These are phyloP conservation scores for Tetragnatha montana DNA, from an alignment of 2,888 invertebrate genomes.

Conservation along the genomic window DNA sequence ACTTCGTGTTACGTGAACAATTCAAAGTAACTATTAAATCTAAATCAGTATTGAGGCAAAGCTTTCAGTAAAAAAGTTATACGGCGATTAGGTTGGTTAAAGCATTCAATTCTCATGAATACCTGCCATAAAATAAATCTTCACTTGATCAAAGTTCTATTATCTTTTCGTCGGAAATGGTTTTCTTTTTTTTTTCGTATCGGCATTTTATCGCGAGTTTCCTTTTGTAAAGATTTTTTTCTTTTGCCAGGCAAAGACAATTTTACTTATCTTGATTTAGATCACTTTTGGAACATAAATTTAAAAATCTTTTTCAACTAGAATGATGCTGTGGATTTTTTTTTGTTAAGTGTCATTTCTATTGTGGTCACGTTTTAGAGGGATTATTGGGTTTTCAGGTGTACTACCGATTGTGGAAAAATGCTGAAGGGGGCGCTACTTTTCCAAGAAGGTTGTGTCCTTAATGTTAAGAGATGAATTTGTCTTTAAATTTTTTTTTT, in stretches of 20 bases:
- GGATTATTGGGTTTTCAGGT: too few relatives aligned
- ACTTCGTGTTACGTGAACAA: neutral
- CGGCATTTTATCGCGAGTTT: neutral
- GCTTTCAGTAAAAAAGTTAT: neutral
- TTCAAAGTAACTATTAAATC: neutral
- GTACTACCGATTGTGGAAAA: too few relatives aligned
- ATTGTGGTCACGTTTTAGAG: neutral
- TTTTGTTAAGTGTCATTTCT: neutral
- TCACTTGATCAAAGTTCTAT: neutral
- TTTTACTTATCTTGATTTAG: neutral
- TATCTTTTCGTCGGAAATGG: neutral
- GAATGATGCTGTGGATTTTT: neutral
- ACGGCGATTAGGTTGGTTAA: neutral
- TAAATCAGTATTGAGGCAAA: neutral
- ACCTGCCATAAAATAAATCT: neutral
- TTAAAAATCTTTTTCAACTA: neutral
- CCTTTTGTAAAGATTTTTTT: neutral
- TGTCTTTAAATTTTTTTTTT: too few relatives aligned
- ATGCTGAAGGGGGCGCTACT: too few relatives aligned
- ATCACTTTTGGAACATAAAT: neutral
- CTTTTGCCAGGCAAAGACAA: neutral
- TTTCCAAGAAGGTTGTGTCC: too few relatives aligned
- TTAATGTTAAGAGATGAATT: too few relatives aligned
- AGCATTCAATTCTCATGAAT: neutral
- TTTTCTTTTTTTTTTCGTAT: neutral